Evolutionary conservation across 2,888 invertebrate species (phyloP), one percentile per base, ranked within the genome.

Genomic region (Leptopilina syphax): DNA sequence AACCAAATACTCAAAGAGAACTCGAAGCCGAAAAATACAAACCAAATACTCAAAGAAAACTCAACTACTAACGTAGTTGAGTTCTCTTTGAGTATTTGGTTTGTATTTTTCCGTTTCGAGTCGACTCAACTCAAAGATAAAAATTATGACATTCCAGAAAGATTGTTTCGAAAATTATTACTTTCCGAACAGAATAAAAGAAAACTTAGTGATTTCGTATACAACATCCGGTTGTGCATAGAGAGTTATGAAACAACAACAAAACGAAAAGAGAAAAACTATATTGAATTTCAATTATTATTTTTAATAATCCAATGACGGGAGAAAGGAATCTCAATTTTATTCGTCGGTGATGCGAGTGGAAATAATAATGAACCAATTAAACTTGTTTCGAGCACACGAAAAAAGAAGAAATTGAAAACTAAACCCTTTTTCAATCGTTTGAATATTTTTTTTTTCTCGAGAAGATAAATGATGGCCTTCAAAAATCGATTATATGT

Each of bases 401-500:
- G 44, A 44, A 18, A 18, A 18, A 18, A 18, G 44, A 44, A 44
- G 3, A 24, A 47, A 68, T 68, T 47, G 68, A 47, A 41, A 47
- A 47, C 5, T 68, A 6, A 68, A 54, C 27, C 27, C 50, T 54
- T 27, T 9, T 34, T 34, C 34, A 54, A 54, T 70, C 13, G 50
- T 18, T 12, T 70, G 27, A 70, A 70, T 50, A 50, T 70, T 34
- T 50, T 24, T 70, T 70, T 50, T 24, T 50, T 50, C 13, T 50
- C 13, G 12, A 54, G 0, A 47, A 70, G 50, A 70, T 70, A 50
- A 24, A 70, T 70, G 27, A 24, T 27, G 18, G 70, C 70, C 50
- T 70, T 54, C 50, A 27, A 70, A 70, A 50, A 70, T 70, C 70
- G 70, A 70, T 70, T 70, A 70, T 70, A 50, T 70, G 68, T 70